Evolutionary conservation across 1,140 invertebrate species (phyloP).

Genomic region (Drosophila navojoa): DNA sequence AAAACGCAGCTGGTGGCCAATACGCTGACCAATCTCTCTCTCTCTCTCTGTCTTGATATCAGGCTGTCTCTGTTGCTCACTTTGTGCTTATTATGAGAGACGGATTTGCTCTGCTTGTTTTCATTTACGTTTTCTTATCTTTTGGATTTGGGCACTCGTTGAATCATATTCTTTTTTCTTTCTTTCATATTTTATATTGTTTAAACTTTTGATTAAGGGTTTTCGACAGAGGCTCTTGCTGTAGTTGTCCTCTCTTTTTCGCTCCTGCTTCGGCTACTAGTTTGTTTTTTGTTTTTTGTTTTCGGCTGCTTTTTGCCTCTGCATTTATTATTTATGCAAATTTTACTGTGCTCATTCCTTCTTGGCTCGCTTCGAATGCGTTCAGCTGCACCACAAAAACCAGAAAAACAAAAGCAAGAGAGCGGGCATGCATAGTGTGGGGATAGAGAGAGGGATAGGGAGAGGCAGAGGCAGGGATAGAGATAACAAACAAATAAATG

Average conservation of each 20-base stretch:
- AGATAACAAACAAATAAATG: conserved; percentile 72
- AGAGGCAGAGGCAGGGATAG: not conserved
- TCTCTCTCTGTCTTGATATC: not conserved
- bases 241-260: conserved; percentile 23
- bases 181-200: conserved; percentile 73
- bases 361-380: conserved; percentile 55
- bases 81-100: conserved; percentile 49
- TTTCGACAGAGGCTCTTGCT: conserved; percentile 43
- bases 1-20: conserved; percentile 35
- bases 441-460: not conserved
- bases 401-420: conserved; percentile 16
- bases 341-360: conserved; percentile 38
- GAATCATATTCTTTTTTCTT: conserved; percentile 17
- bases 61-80: not conserved
- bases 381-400: conserved; percentile 34
- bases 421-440: not conserved
- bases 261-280: conserved; percentile 27
- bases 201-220: conserved; percentile 79
- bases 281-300: not conserved
- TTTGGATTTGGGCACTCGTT: conserved; percentile 37
- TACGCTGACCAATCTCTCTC: conserved; percentile 23
- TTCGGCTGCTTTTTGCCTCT: conserved; percentile 34
- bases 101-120: conserved; percentile 39
- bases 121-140: conserved; percentile 15
- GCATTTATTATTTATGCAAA: conserved; percentile 76